phyloP scores from a whole-genome alignment of 2,888 invertebrate genomes.

The Euzetes globulus region DNA sequence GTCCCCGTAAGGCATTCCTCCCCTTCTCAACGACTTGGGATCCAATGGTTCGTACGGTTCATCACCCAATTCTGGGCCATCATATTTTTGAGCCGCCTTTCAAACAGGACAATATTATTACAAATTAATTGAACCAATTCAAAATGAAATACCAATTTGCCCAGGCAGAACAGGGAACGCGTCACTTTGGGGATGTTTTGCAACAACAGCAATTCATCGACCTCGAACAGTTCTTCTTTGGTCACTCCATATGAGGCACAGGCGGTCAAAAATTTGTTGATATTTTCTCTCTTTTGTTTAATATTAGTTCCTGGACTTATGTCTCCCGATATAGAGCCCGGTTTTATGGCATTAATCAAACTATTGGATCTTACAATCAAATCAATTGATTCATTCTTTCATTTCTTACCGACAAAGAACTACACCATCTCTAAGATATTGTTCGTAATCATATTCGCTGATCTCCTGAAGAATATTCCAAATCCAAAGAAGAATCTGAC shows the following conservation, averaged over 20 bases:
- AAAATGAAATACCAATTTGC: constrained; percentile 41
- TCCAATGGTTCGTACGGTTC: constrained; percentile 43
- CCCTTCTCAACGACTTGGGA: constrained; percentile 38
- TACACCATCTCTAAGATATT: constrained; percentile 42
- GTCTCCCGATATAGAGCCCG: constrained; percentile 41
- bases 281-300: constrained; percentile 46
- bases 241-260: constrained; percentile 44
- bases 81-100: constrained; percentile 40
- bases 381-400: neutral
- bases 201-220: constrained; percentile 42
- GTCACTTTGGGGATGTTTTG: constrained; percentile 43
- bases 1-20: constrained; percentile 43
- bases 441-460: constrained; percentile 42
- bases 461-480: constrained; percentile 43
- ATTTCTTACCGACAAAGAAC: constrained; percentile 41
- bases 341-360: constrained; percentile 42
- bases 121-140: neutral
- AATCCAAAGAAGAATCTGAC: constrained; percentile 43
- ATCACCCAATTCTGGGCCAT: constrained; percentile 42
- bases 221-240: constrained; percentile 42
- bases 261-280: constrained; percentile 49
- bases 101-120: neutral
- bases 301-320: constrained; percentile 39
- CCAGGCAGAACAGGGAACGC: constrained; percentile 43
- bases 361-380: constrained; percentile 30